Percentiles rank a stretch among this genome's conserved stretches.
phyloP scores from a whole-genome alignment of 2,888 invertebrate species.

The Macaria notata region DNA sequence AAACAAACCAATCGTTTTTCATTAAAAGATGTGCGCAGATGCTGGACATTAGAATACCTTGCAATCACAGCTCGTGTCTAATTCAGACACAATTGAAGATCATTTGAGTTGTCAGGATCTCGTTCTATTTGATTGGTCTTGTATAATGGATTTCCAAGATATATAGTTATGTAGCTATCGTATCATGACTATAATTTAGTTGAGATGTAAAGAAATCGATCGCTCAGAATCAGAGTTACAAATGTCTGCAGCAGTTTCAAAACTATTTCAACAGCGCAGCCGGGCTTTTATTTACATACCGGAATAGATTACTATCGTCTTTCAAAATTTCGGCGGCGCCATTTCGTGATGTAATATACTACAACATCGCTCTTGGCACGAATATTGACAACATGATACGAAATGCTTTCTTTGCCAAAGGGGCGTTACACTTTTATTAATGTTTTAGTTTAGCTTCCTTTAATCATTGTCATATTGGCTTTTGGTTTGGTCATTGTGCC shows the following conservation, averaged over 20 bases:
- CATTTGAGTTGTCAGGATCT: constrained; percentile 7
- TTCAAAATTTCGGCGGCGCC: constrained; percentile 17
- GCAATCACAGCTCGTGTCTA: constrained; percentile 6
- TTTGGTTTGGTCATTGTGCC: constrained; percentile 46
- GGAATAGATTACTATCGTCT: constrained; percentile 14
- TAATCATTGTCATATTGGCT: constrained; percentile 43
- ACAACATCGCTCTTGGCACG: constrained; percentile 44
- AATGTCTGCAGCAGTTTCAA: constrained; percentile 7
- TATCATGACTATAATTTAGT: too few species aligned
- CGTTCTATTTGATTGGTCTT: constrained; percentile 16
- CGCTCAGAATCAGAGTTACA: not conserved
- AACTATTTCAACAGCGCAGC: constrained; percentile 12
- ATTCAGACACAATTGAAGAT: constrained; percentile 15
- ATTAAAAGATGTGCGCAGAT: constrained; percentile 35
- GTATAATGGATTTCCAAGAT: not conserved
- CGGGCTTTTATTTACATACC: constrained; percentile 12
- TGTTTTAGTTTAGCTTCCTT: constrained; percentile 41
- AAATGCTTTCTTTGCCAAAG: constrained; percentile 51
- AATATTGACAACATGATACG: constrained; percentile 41
- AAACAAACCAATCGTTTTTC: constrained; percentile 50
- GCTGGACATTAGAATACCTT: constrained; percentile 8
- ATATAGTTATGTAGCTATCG: too few species aligned
- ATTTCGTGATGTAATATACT: constrained; percentile 35
- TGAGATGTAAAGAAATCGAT: too few species aligned
- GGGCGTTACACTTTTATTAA: constrained; percentile 31